Evolutionary conservation across 2,888 invertebrate genomes (phyloP), one percentile per base, ranked within the genome.

Genomic region (Cetonia aurata): DNA sequence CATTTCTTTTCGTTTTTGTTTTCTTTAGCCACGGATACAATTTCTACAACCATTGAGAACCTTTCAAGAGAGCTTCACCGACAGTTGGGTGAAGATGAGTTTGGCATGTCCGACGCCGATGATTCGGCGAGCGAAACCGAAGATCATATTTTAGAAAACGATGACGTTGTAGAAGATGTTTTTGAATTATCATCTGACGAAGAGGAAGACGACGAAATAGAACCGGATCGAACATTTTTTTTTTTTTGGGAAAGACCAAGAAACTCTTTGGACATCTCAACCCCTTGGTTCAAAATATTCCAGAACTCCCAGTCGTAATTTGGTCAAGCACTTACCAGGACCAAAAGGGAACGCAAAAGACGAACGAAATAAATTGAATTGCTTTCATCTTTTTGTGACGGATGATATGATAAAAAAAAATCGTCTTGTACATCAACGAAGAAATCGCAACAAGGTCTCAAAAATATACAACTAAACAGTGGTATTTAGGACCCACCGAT

Each of bases 291-390:
- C 48, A 13, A 48, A 8, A 48, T 48, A 48, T 48, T 48, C 4
- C 13, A 48, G 48, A 48, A 48, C 9, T n/a, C 15, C 48, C 9
- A 48, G 15, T n/a, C 48, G 48, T 13, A 48, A 48, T 48, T 8
- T 48, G 9, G 48, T 48, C 48, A n/a, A 6, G 15, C 48, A 9
- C 15, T 25, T 52, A 33, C 6, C 6, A 33, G 52, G 52, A 25
- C 52, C 52, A 13, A 52, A 52, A 52, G 52, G 52, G 25, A 6
- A 25, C 52, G 15, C 52, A 52, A 52, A 52, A 52, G 17, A 13
- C 25, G 52, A 19, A 52, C 17, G 25, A 25, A 52, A 17, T n/a
- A n/a, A n/a, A n/a, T n/a, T 13, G 52, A 52, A 52, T 25, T 52
- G 52, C 15, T 13, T 52, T 8, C 15, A 10, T 19, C 17, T 52